Evolutionary conservation across 35 echinoderm and acorn worm species (phyloP).

Genomic region (Apostichopus californicus): DNA sequence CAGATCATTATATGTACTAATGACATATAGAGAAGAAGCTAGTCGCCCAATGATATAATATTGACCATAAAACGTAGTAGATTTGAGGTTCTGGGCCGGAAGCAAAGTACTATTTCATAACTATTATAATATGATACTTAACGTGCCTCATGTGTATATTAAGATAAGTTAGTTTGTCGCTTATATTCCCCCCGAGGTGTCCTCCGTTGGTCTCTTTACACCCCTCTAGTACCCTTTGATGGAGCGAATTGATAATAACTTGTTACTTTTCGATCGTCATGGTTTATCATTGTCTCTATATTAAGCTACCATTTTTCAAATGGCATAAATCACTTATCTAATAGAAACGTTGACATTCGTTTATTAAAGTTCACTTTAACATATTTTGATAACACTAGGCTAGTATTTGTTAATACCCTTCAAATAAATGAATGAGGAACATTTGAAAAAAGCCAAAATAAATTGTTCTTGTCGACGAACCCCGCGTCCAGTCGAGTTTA

Average conservation of each 20-base stretch:
- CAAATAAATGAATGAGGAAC: background rate
- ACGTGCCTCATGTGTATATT: too few species aligned
- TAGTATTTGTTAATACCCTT: background rate
- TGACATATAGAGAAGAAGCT: too few species aligned
- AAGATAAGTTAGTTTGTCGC: too few species aligned
- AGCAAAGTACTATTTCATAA: too few species aligned
- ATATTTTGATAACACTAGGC: background rate
- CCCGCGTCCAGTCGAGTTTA: background rate
- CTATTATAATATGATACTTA: too few species aligned
- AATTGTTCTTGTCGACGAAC: background rate
- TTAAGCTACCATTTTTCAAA: background rate
- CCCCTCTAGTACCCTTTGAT: background rate
- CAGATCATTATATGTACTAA: too few species aligned
- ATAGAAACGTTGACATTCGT: background rate
- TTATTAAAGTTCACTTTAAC: constrained; percentile 1
- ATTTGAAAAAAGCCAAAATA: background rate
- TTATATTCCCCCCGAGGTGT: background rate
- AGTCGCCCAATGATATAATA: too few species aligned
- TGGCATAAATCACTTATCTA: background rate
- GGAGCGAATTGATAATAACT: constrained; percentile 1
- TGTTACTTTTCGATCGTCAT: background rate
- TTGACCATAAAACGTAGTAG: too few species aligned
- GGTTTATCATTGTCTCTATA: background rate
- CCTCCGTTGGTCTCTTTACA: background rate
- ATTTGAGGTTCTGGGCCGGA: too few species aligned